Conservation (phyloP, 2,888 invertebrate species). For the Cryptocephalus moraei region DNA sequence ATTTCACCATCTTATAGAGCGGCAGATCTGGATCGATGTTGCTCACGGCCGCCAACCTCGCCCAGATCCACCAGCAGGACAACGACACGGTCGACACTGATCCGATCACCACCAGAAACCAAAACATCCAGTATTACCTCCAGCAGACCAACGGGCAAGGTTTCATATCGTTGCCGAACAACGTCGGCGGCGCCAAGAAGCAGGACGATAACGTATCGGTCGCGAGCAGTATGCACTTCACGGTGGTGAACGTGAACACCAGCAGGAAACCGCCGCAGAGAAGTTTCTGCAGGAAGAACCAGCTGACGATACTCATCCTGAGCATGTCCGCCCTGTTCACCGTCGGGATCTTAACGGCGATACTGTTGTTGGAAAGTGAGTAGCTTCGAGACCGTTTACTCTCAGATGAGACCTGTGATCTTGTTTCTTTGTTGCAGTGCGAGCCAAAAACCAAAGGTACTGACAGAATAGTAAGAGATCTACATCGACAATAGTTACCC, state of each 20-base stretch:
- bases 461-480: background rate
- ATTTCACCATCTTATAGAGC: conserved; percentile 47
- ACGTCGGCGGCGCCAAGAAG: conserved; percentile 20
- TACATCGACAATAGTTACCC: conserved; percentile 5
- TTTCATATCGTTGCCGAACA: conserved; percentile 9
- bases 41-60: conserved; percentile 66
- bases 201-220: conserved; percentile 59
- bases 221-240: conserved; percentile 80
- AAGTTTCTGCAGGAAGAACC: conserved; percentile 66
- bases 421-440: conserved; percentile 28
- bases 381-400: conserved; percentile 19
- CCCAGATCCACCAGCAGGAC: conserved; percentile 30
- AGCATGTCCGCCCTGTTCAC: conserved; percentile 76
- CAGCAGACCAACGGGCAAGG: conserved; percentile 20
- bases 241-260: conserved; percentile 63
- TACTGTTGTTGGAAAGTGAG: conserved; percentile 80
- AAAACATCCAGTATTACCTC: conserved; percentile 32
- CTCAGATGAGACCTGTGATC: background rate
- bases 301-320: conserved; percentile 70
- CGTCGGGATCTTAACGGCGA: conserved; percentile 68
- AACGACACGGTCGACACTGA: conserved; percentile 13
- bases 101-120: conserved; percentile 22
- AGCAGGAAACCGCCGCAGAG: conserved; percentile 45
- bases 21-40: conserved; percentile 71
- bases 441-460: conserved; percentile 32